Conservation (phyloP, 2,888 invertebrate species). For the Tromatobia lineatoria region DNA sequence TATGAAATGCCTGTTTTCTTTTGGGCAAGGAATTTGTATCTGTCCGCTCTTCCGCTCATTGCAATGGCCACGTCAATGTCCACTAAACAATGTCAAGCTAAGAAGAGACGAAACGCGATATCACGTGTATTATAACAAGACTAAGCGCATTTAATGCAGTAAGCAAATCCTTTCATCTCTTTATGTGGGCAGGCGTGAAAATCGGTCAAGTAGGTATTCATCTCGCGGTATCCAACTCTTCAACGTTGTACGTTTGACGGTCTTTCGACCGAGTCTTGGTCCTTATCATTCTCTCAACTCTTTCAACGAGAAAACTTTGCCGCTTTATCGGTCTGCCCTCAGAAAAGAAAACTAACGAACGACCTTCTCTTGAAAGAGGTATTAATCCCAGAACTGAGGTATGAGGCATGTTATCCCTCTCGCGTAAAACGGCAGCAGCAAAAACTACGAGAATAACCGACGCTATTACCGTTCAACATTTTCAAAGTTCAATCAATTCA, state of each 20-base stretch:
- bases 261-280: background rate
- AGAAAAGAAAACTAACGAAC: constrained; percentile 19
- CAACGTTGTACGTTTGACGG: constrained; percentile 23
- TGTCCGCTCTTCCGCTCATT: too few species aligned
- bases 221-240: constrained; percentile 12
- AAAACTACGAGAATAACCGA: constrained; percentile 33
- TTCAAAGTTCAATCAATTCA: constrained; percentile 23
- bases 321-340: constrained; percentile 31
- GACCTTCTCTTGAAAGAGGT: constrained; percentile 23
- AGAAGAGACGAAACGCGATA: constrained; percentile 2
- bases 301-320: constrained; percentile 44
- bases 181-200: constrained; percentile 21
- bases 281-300: constrained; percentile 39
- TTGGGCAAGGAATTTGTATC: too few species aligned
- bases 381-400: constrained; percentile 33
- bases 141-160: too few species aligned
- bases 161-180: constrained; percentile 1
- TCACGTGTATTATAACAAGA: background rate
- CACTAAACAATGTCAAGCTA: too few species aligned
- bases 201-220: constrained; percentile 36
- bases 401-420: constrained; percentile 25
- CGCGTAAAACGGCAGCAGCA: constrained; percentile 12
- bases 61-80: too few species aligned
- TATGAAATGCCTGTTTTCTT: too few species aligned
- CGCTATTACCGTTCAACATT: constrained; percentile 7